Evolutionary conservation across 2,113 vertebrate species (phyloP), one percentile per base, ranked within the genome.

Genomic region (Semicossyphus pulcher): DNA sequence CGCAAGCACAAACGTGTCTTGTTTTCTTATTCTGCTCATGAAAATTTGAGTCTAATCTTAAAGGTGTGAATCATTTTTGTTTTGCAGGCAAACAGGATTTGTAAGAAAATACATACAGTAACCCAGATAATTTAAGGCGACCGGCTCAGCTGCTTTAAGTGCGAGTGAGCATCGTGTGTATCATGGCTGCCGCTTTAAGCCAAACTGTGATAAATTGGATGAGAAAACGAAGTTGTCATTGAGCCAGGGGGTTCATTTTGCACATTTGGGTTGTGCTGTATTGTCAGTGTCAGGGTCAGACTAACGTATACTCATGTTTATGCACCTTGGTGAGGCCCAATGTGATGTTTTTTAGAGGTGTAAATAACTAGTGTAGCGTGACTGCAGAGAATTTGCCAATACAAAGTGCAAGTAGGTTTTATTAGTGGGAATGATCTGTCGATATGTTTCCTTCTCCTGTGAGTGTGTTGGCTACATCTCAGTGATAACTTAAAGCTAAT

Each of bases 401-500:
- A 84, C 58, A 21, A 16, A 54, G 21, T 54, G 39, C 34, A 32
- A 59, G 69, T 15, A 66, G 58, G 59, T 81, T 77, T 88, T 81
- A 91, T 86, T 81, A 83, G 61, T 2, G 56, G 70, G 67, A 83
- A 71, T 52, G 71, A 61, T 77, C 57, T 70, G 85, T 81, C 89
- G 73, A 81, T 88, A 81, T 32, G 41, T 61, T 61, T 75, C 62
- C 62, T 69, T 78, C 64, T 76, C 73, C 51, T 72, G 53, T 45
- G 75, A 82, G 76, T 61, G 58, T 68, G 47, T 75, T 60, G 59
- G 61, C 78, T 34, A 51, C 60, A 65, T 70, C 74, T 76, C 68
- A 20, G 71, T 62, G 69, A 83, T 89, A 85, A 83, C 71, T 75
- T 75, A 58, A 39, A 81, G 45, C 67, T 88, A 89, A 88, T 86